These are phyloP conservation scores for Crocuta crocuta DNA, from an alignment of 2,113 vertebrate genomes.

Conservation along the genomic window DNA sequence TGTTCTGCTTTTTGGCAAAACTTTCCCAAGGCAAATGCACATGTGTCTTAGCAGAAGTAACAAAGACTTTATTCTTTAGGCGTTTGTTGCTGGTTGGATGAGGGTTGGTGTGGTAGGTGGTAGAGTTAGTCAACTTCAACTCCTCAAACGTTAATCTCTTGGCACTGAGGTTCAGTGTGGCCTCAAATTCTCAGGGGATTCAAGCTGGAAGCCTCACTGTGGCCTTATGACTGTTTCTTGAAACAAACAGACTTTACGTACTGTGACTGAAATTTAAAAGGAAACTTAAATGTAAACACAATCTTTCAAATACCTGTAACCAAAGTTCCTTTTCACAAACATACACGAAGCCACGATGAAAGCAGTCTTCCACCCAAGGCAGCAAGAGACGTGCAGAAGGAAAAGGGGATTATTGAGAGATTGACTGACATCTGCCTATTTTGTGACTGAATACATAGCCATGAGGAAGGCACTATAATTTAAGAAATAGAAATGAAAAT, in stretches of 20 bases:
- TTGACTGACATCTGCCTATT: neutral
- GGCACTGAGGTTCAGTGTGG: neutral
- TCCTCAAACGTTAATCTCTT: neutral
- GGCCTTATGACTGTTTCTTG: neutral
- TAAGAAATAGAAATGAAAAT: neutral
- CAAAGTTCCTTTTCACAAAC: neutral
- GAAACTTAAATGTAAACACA: neutral
- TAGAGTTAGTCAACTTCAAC: neutral
- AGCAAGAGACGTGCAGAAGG: neutral
- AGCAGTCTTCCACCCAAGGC: neutral
- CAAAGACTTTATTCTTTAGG: neutral
- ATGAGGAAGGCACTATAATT: neutral
- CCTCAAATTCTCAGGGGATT: neutral
- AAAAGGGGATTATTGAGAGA: neutral
- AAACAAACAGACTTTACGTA: constrained; percentile 37
- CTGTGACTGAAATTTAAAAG: neutral
- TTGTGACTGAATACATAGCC: neutral
- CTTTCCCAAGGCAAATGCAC: neutral
- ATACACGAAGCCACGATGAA: neutral
- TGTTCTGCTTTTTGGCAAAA: neutral
- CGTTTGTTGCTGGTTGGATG: neutral
- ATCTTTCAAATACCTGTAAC: neutral
- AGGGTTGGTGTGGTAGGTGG: neutral
- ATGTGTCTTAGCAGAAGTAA: neutral
- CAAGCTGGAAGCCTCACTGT: neutral